Evolutionary conservation across 2,888 invertebrate genomes (phyloP), one percentile per base, ranked within the genome.

Genomic region (Troides oblongomaculatus): DNA sequence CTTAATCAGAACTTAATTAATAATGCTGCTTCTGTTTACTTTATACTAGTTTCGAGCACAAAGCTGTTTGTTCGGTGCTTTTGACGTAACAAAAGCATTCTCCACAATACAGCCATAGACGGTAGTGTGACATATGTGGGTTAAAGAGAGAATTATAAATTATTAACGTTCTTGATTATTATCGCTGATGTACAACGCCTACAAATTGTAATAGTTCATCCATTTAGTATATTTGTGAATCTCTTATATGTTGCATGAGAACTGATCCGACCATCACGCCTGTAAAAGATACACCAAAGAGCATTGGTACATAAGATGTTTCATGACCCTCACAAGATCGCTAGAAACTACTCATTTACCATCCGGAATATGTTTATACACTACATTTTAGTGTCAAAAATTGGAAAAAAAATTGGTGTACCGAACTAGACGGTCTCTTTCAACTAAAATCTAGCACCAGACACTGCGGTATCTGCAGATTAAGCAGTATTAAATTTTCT

Each of bases 11-110:
- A 65, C 65, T 58, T 65, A 65, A 65, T 65, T 65, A 65, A 58
- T 65, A 58, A 21, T 63, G 50, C 36, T 64, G 58, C 43, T 65
- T 46, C 57, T 58, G 57, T 58, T 58, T 58, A 58, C 57, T 23
- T 58, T 60, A 30, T 59, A 66, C 50, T 43, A 60, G 65, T 59
- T 65, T 59, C 65, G 25, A 60, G 46, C 60, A 60, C 66, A 66
- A n/a, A 66, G 59, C 59, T 66, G 59, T 66, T 66, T 60, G 59
- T 60, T 50, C 21, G 30, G 21, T 10, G 30, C 60, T 66, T 60
- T 66, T 50, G 66, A 50, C 23, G 46, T 21, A 60, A 66, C 66
- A 59, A 66, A 66, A 66, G 66, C 50, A 60, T 66, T 65, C 60
- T 50, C 10, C 10, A 12, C 59, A 23, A 39, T 18, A 46, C 36